phyloP scores from a whole-genome alignment of 2,797 vertebrate genomes.

The Scarus forsteni region DNA sequence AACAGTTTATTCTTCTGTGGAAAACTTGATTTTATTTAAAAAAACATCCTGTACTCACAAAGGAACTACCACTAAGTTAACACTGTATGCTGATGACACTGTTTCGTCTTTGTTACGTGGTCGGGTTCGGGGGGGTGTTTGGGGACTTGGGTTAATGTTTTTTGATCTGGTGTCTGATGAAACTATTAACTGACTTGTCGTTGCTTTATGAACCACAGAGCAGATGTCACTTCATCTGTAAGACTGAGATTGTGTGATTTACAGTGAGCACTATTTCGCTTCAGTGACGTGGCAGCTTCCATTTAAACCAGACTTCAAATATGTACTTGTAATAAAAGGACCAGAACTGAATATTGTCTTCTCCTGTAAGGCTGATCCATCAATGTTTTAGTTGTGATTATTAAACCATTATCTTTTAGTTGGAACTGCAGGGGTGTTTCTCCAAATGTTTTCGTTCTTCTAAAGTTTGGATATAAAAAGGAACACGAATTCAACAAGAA shows the following conservation, averaged over 20 bases:
- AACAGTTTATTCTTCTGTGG: conserved; percentile 51
- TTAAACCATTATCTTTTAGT: conserved; percentile 74
- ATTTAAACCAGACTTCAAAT: conserved; percentile 77
- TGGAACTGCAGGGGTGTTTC: conserved; percentile 43
- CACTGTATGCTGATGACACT: conserved; percentile 76
- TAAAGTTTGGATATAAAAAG: conserved; percentile 35
- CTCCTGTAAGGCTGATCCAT: conserved; percentile 61
- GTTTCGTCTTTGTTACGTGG: conserved; percentile 71
- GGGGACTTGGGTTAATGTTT: conserved; percentile 70
- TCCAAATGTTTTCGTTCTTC: conserved; percentile 31
- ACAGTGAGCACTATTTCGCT: conserved; percentile 83
- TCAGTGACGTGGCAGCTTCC: conserved; percentile 85
- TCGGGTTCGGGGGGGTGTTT: conserved; percentile 45
- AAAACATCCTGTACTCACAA: conserved; percentile 46
- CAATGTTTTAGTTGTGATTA: conserved; percentile 68
- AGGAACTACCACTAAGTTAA: conserved; percentile 68
- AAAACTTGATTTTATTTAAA: conserved; percentile 50
- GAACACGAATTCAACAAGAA: conserved; percentile 21
- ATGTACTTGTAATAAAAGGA: conserved; percentile 78
- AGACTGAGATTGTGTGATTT: conserved; percentile 82
- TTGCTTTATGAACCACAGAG: conserved; percentile 79
- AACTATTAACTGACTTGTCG: conserved; percentile 69
- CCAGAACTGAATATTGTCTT: conserved; percentile 83
- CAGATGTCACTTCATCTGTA: conserved; percentile 79
- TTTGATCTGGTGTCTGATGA: conserved; percentile 70